Evolutionary conservation across 2,113 vertebrate genomes (phyloP).

Genomic region (Clarias magur): DNA sequence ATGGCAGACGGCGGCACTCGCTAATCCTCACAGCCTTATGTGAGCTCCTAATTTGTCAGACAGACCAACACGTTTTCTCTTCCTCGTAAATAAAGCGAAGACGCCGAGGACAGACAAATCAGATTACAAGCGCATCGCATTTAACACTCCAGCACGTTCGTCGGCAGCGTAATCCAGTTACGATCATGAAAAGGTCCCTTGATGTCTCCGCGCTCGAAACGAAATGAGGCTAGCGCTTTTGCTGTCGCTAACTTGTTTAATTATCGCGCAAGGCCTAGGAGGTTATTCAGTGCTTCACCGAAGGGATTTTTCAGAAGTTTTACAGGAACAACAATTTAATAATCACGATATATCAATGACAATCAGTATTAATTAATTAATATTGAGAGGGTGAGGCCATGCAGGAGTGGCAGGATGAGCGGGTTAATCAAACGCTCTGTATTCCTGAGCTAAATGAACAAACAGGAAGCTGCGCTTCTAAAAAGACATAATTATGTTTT

Average conservation of each 20-base stretch:
- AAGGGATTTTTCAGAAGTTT: constrained; percentile 2
- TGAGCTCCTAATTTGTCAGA: constrained; percentile 29
- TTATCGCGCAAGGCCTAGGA: not conserved
- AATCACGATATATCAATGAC: not conserved
- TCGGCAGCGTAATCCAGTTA: constrained; percentile 40
- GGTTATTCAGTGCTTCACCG: not conserved
- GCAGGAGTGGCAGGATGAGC: not conserved
- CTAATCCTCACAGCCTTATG: not conserved
- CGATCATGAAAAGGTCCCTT: constrained; percentile 31
- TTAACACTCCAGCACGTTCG: constrained; percentile 5
- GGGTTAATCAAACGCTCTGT: not conserved
- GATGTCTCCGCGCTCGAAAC: not conserved
- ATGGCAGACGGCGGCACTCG: not conserved
- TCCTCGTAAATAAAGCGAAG: constrained; percentile 20
- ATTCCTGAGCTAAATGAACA: constrained; percentile 3
- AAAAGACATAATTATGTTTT: not conserved
- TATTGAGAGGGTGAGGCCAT: not conserved
- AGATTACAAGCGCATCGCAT: constrained; percentile 37
- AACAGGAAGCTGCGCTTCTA: not conserved
- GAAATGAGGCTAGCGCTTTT: constrained; percentile 14
- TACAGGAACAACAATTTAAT: not conserved
- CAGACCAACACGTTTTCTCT: constrained; percentile 2
- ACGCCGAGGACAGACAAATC: constrained; percentile 36
- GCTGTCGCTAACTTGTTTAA: constrained; percentile 2
- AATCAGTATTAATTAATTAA: not conserved